Base-by-base conservation (phyloP, 2,888 invertebrate species). In the Cosmorhoe ocellata region DNA sequence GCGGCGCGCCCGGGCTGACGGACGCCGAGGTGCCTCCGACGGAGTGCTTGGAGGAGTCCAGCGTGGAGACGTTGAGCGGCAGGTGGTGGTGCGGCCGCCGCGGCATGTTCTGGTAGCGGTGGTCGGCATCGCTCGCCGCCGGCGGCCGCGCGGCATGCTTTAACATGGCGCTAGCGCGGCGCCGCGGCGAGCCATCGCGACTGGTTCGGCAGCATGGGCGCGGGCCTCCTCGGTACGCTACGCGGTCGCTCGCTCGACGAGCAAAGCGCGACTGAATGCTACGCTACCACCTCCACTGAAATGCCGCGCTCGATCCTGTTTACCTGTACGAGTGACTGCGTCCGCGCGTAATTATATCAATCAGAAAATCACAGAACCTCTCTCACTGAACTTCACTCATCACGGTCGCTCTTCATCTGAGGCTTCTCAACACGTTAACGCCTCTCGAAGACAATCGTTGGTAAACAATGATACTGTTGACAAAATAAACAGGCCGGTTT, bases 121-220 rank as follows among this genome's bases (percentile, higher is more conserved):
- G 89, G 71, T 91, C 91, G 74, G 81, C 87, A 86, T 87, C 88
- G 77, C 77, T 85, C 64, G 84, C 86, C 84, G 87, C 82, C 76
- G 88, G 86, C 87, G 88, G 88, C 88, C 89, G 88, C 88, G 90
- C 91, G 79, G 94, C 94, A 90, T 94, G 94, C 88, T 94, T 94
- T 92, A 94, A 92, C 94, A 94, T 94, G 84, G 79, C 86, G 83
- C 76, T 79, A 80, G 81, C 77, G 79, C 81, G 76, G 80, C 81
- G 75, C 81, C 74, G 75, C 67, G 69, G 74, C 76, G 76, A 76
- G 81, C 84, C 88, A 87, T 87, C 78, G 73, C 82, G 83, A 82
- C 82, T 79, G 81, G 80, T 79, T 79, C 67, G 66, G 76, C 75
- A 77, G 76, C 87, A 86, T 86, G 69, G 76, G 74, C 68, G 36